Evolutionary conservation across 2,797 vertebrate genomes (phyloP).

Genomic region (Caiman crocodilus): DNA sequence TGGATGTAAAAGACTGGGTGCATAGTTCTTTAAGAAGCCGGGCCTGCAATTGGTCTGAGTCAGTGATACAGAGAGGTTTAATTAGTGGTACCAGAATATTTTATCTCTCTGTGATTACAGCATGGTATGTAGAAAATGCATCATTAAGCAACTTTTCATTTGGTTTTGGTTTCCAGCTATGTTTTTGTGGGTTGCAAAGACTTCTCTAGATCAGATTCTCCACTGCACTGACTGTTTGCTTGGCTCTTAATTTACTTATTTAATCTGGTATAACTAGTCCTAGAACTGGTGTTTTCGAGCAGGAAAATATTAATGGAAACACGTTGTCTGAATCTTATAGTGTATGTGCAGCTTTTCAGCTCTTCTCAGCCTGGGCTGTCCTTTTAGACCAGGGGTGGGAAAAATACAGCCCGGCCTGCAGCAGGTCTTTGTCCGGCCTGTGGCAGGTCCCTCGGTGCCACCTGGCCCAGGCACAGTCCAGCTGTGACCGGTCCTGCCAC

Average conservation of each 20-base stretch:
- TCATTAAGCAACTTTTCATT: not conserved
- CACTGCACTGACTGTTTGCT: not conserved
- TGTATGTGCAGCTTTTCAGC: not conserved
- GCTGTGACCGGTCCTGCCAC: too few relatives aligned
- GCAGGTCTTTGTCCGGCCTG: too few relatives aligned
- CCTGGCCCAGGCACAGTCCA: too few relatives aligned
- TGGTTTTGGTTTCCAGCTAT: conserved; percentile 1
- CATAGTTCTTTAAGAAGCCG: not conserved
- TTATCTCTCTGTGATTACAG: not conserved
- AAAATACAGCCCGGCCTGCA: too few relatives aligned
- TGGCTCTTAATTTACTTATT: not conserved
- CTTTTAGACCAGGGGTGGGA: not conserved
- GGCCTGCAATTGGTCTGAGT: not conserved
- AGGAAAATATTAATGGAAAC: not conserved
- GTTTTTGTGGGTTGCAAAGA: not conserved
- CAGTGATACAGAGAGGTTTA: not conserved
- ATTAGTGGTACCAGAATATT: not conserved
- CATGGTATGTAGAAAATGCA: not conserved
- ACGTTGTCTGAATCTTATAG: not conserved
- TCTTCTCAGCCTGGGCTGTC: not conserved
- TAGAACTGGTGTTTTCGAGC: not conserved
- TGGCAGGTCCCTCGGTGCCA: too few relatives aligned
- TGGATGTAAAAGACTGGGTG: accelerated
- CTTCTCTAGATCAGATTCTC: not conserved
- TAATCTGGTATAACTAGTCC: not conserved